These are phyloP conservation scores for Tragelaphus strepsiceros DNA, from an alignment of 2,113 vertebrate species.

Conservation along the genomic window DNA sequence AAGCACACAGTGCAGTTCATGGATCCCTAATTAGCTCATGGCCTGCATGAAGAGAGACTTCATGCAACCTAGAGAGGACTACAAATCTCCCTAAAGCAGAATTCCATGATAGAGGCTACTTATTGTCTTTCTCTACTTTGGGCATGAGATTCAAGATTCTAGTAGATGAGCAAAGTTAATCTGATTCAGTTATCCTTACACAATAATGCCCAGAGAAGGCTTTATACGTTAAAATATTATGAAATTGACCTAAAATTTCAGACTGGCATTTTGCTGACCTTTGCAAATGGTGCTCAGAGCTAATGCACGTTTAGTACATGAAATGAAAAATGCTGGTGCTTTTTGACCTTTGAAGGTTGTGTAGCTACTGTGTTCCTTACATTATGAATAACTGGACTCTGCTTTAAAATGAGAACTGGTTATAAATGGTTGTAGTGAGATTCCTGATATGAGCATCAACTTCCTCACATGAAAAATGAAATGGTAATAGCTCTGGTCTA, in stretches of 20 bases:
- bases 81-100: neutral
- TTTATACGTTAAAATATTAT: neutral
- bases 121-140: neutral
- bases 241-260: neutral
- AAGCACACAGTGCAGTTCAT: neutral
- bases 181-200: neutral
- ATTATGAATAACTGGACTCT: neutral
- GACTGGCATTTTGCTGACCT: neutral
- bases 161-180: neutral
- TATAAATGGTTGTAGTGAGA: neutral
- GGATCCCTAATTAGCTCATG: neutral
- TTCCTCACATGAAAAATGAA: neutral
- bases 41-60: rapidly evolving
- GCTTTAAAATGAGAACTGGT: neutral
- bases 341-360: neutral
- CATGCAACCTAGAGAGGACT: neutral
- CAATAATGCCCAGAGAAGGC: neutral
- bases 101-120: neutral
- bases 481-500: neutral
- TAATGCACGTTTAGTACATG: neutral
- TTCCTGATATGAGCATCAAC: neutral
- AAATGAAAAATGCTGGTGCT: neutral
- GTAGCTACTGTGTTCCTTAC: neutral
- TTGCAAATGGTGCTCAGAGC: neutral
- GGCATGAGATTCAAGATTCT: neutral